Base-by-base conservation (phyloP, 1,140 invertebrate species). In the Chionoecetes opilio region DNA sequence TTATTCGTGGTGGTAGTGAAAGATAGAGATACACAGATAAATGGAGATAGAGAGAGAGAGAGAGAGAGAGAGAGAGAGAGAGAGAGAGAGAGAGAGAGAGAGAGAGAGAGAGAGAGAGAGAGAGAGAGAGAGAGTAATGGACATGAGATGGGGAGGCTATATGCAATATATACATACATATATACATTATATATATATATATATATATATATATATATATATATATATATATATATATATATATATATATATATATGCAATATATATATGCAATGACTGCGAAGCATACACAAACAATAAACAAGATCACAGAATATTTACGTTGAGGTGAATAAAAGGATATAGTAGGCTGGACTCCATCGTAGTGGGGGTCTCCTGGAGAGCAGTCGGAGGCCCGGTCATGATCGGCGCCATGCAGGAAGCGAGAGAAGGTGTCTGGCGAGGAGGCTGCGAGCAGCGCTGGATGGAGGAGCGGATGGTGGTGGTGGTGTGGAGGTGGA, bases 261-360 rank as follows among this genome's bases (percentile, higher is more conserved):
- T 75, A 75, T 75, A 75, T 75, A 46, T 46, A 46, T 46, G 41
- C 29, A 89, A 85, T 82, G 26, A 11, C 82, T 94, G 88, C 87
- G 93, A 94, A 90, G 93, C 93, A 84, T 87, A 93, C 82, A 93
- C 38, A 87, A 11, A 93, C 31, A 93, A 93, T 41, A 31, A 86
- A 93, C 82, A 17, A 31, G 37, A 46, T 21, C 82, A 53, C 29
- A 53, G 85, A 92, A 96, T 96, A 96, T 96, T 96, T 95, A 93
- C 96, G 96, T 94, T 96, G 93, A 53, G 93, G 46, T 87, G 94
- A 92, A 97, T 97, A 98, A 98, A 99, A 99, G 98, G 98, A 99
- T 98, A 99, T 99, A 98, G 98, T 98, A 98, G 98, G 98, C 97
- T 98, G 98, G 98, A 98, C 98, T 97, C 98, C 98, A 97, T 99